Percentiles rank a stretch among this genome's conserved stretches.
Evolutionary conservation across 2,113 vertebrate species (phyloP).

Genomic region (Picathartes gymnocephalus): DNA sequence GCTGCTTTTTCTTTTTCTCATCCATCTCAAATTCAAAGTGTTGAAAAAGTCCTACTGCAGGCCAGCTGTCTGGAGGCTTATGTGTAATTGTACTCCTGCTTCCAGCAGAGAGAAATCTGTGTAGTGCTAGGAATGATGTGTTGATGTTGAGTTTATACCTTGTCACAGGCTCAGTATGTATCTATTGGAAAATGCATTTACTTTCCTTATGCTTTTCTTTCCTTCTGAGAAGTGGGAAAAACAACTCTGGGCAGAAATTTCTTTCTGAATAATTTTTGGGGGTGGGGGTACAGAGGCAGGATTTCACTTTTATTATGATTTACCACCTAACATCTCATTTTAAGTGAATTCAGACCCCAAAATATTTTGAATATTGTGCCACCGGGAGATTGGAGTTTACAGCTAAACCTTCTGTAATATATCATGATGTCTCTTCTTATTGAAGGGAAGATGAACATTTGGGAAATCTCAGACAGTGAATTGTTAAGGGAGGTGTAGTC

Average conservation of each 20-base stretch:
- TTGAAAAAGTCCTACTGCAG: slow-evolving; percentile 59
- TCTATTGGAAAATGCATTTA: slow-evolving; percentile 43
- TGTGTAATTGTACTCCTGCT: slow-evolving; percentile 60
- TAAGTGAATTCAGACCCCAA: neutral
- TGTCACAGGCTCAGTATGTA: slow-evolving; percentile 45
- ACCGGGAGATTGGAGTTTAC: neutral
- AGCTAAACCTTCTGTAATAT: neutral
- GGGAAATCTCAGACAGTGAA: neutral
- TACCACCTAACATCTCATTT: neutral
- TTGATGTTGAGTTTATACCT: slow-evolving; percentile 59
- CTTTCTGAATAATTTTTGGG: neutral
- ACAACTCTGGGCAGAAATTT: neutral
- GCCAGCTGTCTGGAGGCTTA: slow-evolving; percentile 60
- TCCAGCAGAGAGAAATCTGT: slow-evolving; percentile 63
- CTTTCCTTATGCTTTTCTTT: slow-evolving; percentile 3
- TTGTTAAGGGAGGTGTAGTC: neutral
- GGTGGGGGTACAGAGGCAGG: neutral
- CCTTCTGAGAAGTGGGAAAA: slow-evolving; percentile 15
- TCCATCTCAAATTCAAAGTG: slow-evolving; percentile 54
- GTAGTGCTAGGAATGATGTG: slow-evolving; percentile 44
- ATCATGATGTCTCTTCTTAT: neutral
- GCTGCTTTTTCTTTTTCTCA: slow-evolving; percentile 34
- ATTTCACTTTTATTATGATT: neutral
- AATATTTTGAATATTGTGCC: neutral
- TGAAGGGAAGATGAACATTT: neutral